Evolutionary conservation across 2,888 invertebrate genomes (phyloP).

Genomic region (Matsumyia berberina): DNA sequence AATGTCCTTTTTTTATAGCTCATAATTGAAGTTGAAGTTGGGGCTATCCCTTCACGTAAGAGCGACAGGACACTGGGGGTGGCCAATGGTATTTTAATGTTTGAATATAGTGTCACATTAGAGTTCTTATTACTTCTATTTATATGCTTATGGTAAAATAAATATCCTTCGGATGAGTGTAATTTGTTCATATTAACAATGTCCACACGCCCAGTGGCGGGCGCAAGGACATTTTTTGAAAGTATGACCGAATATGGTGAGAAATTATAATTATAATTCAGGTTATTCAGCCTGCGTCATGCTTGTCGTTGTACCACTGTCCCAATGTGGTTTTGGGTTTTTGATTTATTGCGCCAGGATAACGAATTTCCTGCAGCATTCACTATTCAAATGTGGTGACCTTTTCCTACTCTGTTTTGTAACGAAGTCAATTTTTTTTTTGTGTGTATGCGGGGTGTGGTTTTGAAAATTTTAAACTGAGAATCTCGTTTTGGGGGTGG

Average conservation of each 20-base stretch:
- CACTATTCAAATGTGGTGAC: constrained; percentile 34
- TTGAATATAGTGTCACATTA: constrained; percentile 35
- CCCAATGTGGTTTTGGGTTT: constrained; percentile 1
- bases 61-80: not conserved
- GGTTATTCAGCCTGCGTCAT: constrained; percentile 14
- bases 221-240: not conserved
- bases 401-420: constrained; percentile 22
- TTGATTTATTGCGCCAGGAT: constrained; percentile 45
- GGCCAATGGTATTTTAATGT: constrained; percentile 58
- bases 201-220: not conserved
- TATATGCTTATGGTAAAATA: constrained; percentile 56
- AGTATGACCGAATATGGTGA: constrained; percentile 2
- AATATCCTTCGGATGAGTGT: constrained; percentile 58
- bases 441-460: not conserved
- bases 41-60: not conserved
- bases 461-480: constrained; percentile 25
- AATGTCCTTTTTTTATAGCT: constrained; percentile 71
- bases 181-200: constrained; percentile 61
- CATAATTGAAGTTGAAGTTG: constrained; percentile 65
- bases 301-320: not conserved
- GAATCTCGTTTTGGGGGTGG: constrained; percentile 17
- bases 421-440: constrained; percentile 6
- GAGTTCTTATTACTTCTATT: constrained; percentile 51
- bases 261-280: constrained; percentile 36
- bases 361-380: constrained; percentile 27